A percentile compares a stretch with the other conserved stretches of the same genome.
Conservation (phyloP, 1,140 invertebrate genomes). For the Brachionus plicatilis region DNA sequence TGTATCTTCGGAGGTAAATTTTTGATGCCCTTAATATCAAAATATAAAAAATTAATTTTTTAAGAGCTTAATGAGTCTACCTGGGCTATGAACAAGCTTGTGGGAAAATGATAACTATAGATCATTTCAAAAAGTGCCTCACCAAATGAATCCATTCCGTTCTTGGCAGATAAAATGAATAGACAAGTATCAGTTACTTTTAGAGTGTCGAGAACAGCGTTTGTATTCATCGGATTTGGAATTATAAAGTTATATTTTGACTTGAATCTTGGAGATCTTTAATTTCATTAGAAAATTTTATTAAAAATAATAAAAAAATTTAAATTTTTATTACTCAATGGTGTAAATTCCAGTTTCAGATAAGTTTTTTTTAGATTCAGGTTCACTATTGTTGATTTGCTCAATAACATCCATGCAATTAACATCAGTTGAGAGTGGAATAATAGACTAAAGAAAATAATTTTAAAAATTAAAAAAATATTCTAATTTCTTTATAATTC, state of each 20-base stretch:
- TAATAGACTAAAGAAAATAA: background rate
- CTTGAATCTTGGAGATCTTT: conserved; percentile 9
- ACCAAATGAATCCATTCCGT: conserved; percentile 36
- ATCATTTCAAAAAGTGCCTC: conserved; percentile 15
- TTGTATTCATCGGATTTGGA: conserved; percentile 20
- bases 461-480: too few relatives aligned
- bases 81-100: background rate
- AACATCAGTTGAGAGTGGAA: conserved; percentile 33
- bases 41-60: background rate
- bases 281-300: background rate
- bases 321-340: conserved; percentile 16
- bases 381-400: conserved; percentile 1
- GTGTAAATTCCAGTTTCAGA: background rate
- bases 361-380: background rate
- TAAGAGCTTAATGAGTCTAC: background rate
- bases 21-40: background rate
- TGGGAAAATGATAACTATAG: background rate
- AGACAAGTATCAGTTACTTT: conserved; percentile 36
- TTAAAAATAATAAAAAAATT: background rate
- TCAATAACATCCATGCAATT: conserved; percentile 15
- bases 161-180: conserved; percentile 11
- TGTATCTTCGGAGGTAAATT: conserved; percentile 58
- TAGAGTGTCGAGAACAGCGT: conserved; percentile 1
- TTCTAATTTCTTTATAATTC: background rate
- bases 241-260: conserved; percentile 35